Base-by-base conservation (phyloP, 2,113 vertebrate species). In the Poicephalus meyeri region DNA sequence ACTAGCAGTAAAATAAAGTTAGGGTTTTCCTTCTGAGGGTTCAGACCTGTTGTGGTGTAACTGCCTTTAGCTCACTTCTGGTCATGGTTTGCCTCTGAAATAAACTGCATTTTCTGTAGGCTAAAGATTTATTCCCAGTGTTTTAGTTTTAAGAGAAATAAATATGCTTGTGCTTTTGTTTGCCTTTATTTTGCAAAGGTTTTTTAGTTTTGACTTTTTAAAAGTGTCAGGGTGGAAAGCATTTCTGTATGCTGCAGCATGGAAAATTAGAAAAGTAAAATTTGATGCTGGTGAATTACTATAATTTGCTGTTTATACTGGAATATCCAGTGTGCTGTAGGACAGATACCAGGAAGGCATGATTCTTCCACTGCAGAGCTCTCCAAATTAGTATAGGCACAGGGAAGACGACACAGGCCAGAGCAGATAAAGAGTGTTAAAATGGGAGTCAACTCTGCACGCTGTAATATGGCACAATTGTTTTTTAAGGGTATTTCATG, bases 1-100 rank as follows among this genome's bases (percentile, higher is more conserved):
- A 39, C 6, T 44, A 86, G 35, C 80, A 86, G 69, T 93, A 76
- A 93, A 91, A 65, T 78, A 31, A 87, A 85, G 46, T 95, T 68
- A 29, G 11, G 31, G 41, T 25, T 80, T 97, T 92, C 18, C 52
- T 95, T 65, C 69, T 28, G 73, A 90, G 56, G 88, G 68, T 61
- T 95, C 63, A 86, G 73, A 63, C 37, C 35, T 93, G 14, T 60
- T 1, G 1, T 88, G 55, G 4, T 93, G 11, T 73, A 82, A 73
- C 42, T 88, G 61, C 58, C 73, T 86, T 76, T 86, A 93, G 65
- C 50, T 92, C 80, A 29, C 50, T 87, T 80, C 49, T 92, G 41
- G 46, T 95, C 80, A 86, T 47, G 80, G 76, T 77, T 83, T 96
- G 65, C 82, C 96, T 58, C 95, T 95, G 89, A 92, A 94, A 87